Base-by-base conservation (phyloP, 2,113 vertebrate genomes). In the Pluvianellus socialis region DNA sequence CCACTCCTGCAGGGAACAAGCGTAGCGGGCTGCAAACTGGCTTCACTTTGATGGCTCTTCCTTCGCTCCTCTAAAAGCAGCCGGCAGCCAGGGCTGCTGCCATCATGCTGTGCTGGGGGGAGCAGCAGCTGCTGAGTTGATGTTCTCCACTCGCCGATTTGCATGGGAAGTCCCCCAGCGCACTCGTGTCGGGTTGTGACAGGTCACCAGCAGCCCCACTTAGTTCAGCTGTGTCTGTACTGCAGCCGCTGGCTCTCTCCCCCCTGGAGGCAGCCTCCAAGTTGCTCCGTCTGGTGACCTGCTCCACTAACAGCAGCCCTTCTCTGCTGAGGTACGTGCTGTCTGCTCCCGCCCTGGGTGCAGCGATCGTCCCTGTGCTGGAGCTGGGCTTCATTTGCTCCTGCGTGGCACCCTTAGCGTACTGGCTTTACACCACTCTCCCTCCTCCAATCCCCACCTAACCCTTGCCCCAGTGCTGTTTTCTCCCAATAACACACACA, bases 401-500 rank as follows among this genome's bases (percentile, higher is more conserved):
- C 40, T 38, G 6, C 1, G 0, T 5, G 19, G 53, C 42, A 42
- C 71, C 35, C 4, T 19, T 13, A 27, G 30, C 70, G 49, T 2
- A 0, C 23, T 30, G 47, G 22, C 44, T 63, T 65, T 50, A 79
- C 38, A 18, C 27, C 8, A 2, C 53, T 66, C 52, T 61, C 33
- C 52, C 3, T 79, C 61, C 71, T 87, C 23, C 50, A 23, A 1
- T 12, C 47, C 77, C 20, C 58, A 33, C 35, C 22, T 14, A 55
- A 1, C 58, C 66, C 55, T 61, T 56, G 20, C 1, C 38, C 45
- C 28, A 6, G 3, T 1, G 52, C 67, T 42, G 49, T n/a, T 68
- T 22, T 73, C 74, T 66, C 90, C 70, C 95, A 97, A 27, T 90
- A 95, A 97, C 59, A 90, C 91, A 74, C 85, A 14, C 55, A 73